Percentiles rank a stretch among this genome's conserved stretches.
phyloP scores from a whole-genome alignment of 2,888 invertebrate species.

The Dryomyza anilis region DNA sequence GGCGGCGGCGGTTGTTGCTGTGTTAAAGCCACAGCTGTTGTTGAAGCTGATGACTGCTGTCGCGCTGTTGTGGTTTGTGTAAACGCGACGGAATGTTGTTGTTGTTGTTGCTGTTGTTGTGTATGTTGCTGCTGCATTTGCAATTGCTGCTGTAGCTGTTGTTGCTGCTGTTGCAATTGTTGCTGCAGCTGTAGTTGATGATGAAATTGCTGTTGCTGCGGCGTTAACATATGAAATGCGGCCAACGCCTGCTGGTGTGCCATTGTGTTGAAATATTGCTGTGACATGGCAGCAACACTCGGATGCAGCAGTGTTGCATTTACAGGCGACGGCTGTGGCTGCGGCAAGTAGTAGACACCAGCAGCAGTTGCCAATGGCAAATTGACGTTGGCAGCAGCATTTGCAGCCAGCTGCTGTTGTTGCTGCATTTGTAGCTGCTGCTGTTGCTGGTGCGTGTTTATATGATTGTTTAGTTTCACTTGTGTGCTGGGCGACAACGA shows the following conservation, averaged over 20 bases:
- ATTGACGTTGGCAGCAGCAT: constrained; percentile 35
- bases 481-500: constrained; percentile 56
- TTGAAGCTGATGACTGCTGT: constrained; percentile 29
- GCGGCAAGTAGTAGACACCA: constrained; percentile 48
- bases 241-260: constrained; percentile 40
- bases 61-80: constrained; percentile 31
- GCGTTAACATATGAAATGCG: no score
- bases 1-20: constrained; percentile 22
- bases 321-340: constrained; percentile 33
- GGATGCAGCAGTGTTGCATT: constrained; percentile 26
- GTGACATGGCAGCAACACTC: constrained; percentile 31
- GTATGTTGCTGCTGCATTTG: constrained; percentile 34
- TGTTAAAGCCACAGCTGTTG: constrained; percentile 38
- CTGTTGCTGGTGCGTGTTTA: constrained; percentile 53
- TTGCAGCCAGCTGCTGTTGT: constrained; percentile 38
- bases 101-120: constrained; percentile 26
- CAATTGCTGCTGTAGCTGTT: constrained; percentile 43
- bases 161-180: constrained; percentile 43
- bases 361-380: constrained; percentile 36
- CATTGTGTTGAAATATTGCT: constrained; percentile 42
- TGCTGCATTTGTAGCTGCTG: constrained; percentile 45
- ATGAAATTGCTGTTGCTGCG: constrained; percentile 46
- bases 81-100: constrained; percentile 32
- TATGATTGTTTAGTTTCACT: constrained; percentile 54
- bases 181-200: constrained; percentile 43